A percentile compares a stretch with the other conserved stretches of the same genome.
phyloP scores from a whole-genome alignment of 1,140 invertebrate species.

The Psilanteris sp. region DNA sequence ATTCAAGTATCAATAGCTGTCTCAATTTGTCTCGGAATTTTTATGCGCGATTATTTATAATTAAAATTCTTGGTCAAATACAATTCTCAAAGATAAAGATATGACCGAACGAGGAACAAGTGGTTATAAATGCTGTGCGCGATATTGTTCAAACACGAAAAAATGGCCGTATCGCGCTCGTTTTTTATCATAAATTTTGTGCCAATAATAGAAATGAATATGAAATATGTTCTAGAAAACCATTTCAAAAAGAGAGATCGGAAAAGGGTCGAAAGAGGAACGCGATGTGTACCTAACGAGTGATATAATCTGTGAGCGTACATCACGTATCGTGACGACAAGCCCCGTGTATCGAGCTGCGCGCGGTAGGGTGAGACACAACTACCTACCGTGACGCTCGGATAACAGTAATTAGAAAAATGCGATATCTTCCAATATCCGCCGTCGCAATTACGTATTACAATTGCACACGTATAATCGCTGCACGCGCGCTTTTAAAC shows the following conservation, averaged over 20 bases:
- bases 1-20: constrained; percentile 22
- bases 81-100: constrained; percentile 18
- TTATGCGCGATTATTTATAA: constrained; percentile 35
- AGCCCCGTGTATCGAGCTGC: constrained; percentile 8
- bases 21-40: constrained; percentile 20
- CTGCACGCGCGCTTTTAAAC: no score
- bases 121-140: constrained; percentile 17
- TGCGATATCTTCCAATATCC: no score
- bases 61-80: constrained; percentile 36
- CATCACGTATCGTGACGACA: constrained; percentile 66
- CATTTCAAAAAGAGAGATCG: constrained; percentile 29
- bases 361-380: background rate
- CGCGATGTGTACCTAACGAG: constrained; percentile 60
- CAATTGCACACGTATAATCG: no score
- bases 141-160: constrained; percentile 27
- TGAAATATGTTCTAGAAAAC: constrained; percentile 35
- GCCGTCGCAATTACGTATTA: no score
- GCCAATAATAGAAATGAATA: constrained; percentile 49
- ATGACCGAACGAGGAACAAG: constrained; percentile 12
- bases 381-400: constrained; percentile 41
- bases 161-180: constrained; percentile 7
- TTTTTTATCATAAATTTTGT: constrained; percentile 31
- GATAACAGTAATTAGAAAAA: constrained; percentile 63
- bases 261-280: constrained; percentile 59
- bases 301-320: constrained; percentile 64